These are phyloP conservation scores for Hipposideros armiger DNA, from an alignment of 2,113 vertebrate species.

Conservation along the genomic window DNA sequence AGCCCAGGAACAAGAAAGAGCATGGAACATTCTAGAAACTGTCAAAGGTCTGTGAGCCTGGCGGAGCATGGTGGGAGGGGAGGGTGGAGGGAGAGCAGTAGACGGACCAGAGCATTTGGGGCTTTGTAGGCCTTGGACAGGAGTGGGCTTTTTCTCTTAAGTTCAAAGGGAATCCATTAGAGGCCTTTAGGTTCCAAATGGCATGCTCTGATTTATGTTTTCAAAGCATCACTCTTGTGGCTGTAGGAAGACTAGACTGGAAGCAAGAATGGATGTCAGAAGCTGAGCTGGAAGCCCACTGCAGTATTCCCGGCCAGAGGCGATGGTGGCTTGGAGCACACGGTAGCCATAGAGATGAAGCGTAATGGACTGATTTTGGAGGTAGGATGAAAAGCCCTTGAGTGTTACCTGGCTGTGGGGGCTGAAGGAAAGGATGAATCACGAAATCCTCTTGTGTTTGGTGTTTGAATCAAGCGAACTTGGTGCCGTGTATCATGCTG, in stretches of 20 bases:
- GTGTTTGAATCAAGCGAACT: not conserved
- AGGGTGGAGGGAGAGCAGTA: not conserved
- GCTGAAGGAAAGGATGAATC: not conserved
- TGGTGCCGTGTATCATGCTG: not conserved
- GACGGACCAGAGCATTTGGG: not conserved
- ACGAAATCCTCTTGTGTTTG: conserved; percentile 14
- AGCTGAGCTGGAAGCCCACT: not conserved
- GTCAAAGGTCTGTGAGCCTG: not conserved
- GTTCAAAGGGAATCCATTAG: not conserved
- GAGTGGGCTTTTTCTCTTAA: not conserved
- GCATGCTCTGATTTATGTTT: conserved; percentile 16
- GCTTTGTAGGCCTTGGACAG: not conserved
- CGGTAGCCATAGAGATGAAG: not conserved
- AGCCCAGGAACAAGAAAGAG: not conserved
- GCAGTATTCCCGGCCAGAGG: not conserved
- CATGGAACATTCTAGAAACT: conserved; percentile 19
- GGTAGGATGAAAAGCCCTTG: not conserved
- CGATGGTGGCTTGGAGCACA: not conserved
- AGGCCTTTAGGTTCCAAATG: not conserved
- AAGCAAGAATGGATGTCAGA: not conserved
- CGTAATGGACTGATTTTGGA: not conserved
- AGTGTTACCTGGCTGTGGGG: not conserved
- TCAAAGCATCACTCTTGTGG: not conserved
- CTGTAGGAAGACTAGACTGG: not conserved
- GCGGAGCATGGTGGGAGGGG: not conserved